Percentiles rank a stretch among this genome's conserved stretches.
Conservation (phyloP, 2,113 vertebrate genomes). For the Lepidothrix coronata region DNA sequence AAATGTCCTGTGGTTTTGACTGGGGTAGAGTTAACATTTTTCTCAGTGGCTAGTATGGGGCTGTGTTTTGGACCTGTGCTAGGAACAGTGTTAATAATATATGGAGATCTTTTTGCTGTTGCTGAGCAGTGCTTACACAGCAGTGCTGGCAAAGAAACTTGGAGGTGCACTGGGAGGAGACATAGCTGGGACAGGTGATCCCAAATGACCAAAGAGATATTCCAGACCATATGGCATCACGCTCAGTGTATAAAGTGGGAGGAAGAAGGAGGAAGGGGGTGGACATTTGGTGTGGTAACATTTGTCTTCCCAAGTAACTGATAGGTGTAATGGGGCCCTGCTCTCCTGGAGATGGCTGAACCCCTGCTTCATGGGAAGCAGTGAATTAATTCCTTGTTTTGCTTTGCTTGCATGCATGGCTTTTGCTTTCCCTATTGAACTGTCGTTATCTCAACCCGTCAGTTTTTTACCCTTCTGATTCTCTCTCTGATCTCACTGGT, state of each 20-base stretch:
- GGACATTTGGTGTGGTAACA: not conserved
- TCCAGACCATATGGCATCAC: too few species aligned
- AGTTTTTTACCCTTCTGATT: not conserved
- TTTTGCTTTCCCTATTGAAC: not conserved
- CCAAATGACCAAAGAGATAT: not conserved
- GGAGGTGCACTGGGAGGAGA: not conserved
- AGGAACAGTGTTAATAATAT: not conserved
- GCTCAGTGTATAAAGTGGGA: not conserved
- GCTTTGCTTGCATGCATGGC: not conserved
- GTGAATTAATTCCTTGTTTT: not conserved
- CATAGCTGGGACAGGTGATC: not conserved
- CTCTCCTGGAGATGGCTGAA: not conserved
- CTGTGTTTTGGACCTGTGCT: not conserved
- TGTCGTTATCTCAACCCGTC: not conserved
- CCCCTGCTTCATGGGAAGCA: not conserved
- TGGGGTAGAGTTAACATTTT: not conserved
- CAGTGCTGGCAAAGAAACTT: not conserved
- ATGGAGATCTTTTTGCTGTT: not conserved
- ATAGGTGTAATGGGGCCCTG: fast-evolving
- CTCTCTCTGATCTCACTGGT: fast-evolving
- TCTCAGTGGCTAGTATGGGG: not conserved
- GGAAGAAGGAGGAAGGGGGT: not conserved
- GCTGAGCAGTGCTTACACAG: not conserved
- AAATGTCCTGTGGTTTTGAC: not conserved
- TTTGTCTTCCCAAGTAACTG: not conserved